Conservation (phyloP, 2,797 vertebrate genomes). For the Dallia pectoralis region DNA sequence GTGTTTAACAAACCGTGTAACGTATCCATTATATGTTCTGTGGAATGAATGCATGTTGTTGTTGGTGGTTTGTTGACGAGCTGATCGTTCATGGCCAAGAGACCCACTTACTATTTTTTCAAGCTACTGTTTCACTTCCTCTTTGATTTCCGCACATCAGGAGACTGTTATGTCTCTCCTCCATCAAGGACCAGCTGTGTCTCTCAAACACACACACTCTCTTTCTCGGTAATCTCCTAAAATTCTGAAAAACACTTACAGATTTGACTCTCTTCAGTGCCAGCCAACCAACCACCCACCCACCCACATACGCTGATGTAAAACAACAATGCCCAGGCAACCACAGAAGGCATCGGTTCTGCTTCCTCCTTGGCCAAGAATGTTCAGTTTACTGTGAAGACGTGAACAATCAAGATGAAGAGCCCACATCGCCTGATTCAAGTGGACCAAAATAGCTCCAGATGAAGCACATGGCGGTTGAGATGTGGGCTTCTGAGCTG, state of each 20-base stretch:
- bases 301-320: neutral
- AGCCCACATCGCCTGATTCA: constrained; percentile 4
- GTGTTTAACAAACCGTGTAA: neutral
- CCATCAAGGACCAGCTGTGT: constrained; percentile 17
- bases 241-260: neutral
- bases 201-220: constrained; percentile 8
- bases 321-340: constrained; percentile 12
- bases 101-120: constrained; percentile 51
- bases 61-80: neutral
- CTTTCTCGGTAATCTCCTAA: neutral
- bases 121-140: constrained; percentile 61
- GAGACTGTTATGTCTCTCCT: constrained; percentile 50
- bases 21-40: too few relatives aligned
- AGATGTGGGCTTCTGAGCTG: neutral
- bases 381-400: neutral
- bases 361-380: constrained; percentile 1
- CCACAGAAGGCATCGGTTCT: constrained; percentile 18
- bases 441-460: neutral
- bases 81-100: constrained; percentile 56
- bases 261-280: constrained; percentile 1
- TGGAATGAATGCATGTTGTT: neutral
- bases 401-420: neutral
- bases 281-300: neutral
- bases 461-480: neutral
- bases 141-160: constrained; percentile 38